Base-by-base conservation (phyloP, 2,797 vertebrate genomes). In the Scyliorhinus canicula region DNA sequence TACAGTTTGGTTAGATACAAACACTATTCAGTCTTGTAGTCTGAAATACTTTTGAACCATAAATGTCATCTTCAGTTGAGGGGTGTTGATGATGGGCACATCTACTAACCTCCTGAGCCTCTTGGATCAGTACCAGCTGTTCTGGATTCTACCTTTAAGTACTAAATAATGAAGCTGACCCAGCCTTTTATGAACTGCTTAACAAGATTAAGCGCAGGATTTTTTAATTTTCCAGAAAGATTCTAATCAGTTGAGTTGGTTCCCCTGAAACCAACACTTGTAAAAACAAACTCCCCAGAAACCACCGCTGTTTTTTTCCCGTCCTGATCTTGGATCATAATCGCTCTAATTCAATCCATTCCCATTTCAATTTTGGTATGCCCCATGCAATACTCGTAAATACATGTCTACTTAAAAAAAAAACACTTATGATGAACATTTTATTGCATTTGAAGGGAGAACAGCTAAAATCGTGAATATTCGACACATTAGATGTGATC, bases 161-260 rank as follows among this genome's bases (percentile, higher is more conserved):
- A 11, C 40, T 47, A 50, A 69, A 71, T 50, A 67, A 47, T 71
- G 19, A 93, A 93, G 65, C 28, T 71, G 63, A 93, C 52, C 93
- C 63, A 93, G 28, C 14, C 47, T 90, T 93, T 93, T 93, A 93
- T 71, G 93, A 93, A 71, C 93, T 71, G 47, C 44, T 93, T 93
- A 71, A 71, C 5, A 6, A n/a, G 40, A 31, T 14, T 52, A 44
- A 52, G 67, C 31, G 65, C 65, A 93, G 63, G 44, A 69, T 93
- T 93, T 67, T 71, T 47, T 31, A 50, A 93, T 90, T 90, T 90
- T 90, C 57, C 86, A 71, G 93, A 71, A 69, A 93, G 67, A 26
- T 52, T 69, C 71, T 71, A 47, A 28, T 69, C 24, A 69, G 63
- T 93, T 47, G 91, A 93, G 40, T 40, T 93, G 12, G 69, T 93